Evolutionary conservation across 2,113 vertebrate genomes (phyloP), one percentile per base, ranked within the genome.

Genomic region (Myrmecobius fasciatus): DNA sequence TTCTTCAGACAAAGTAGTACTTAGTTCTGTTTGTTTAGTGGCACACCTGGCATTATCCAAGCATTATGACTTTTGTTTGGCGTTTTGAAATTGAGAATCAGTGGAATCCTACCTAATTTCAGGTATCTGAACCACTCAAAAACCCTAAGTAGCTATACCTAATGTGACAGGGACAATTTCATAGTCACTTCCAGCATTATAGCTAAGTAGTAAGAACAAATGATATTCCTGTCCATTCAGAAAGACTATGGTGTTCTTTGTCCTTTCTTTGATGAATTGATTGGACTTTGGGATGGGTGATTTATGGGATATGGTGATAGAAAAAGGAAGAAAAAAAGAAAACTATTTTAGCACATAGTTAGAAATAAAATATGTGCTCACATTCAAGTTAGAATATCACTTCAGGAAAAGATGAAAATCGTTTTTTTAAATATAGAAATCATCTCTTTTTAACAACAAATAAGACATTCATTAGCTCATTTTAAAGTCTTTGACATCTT

Each of bases 401-500:
- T 47, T 95, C 92, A 60, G 11, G 43, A 3, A 95, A 93, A 92
- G 47, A 92, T 60, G 7, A 89, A 88, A 52, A 22, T 5, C 36
- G n/a, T n/a, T 75, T 93, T 94, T 96, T 56, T 89, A 91, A 96
- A 92, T 43, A 3, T 96, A 89, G 54, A 36, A 93, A 26, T 96
- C 10, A 91, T 2, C 17, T 95, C 51, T 92, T 22, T n/a, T n/a
- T n/a, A 36, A 36, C 31, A 67, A n/a, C 96, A 60, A 94, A 5
- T 93, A 94, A 95, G 56, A 94, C 89, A 93, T 47, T 3, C 5
- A 91, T 36, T 22, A 89, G 12, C 95, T 96, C 92, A 43, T 96
- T 95, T n/a, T 91, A 93, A 91, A 56, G 53, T 0, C 95, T 96
- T 94, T 92, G 46, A 96, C 51, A 96, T 91, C n/a, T 91, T 94